These are phyloP conservation scores for Gymnoscopelus braueri DNA, from an alignment of 2,797 vertebrate species.

Conservation along the genomic window DNA sequence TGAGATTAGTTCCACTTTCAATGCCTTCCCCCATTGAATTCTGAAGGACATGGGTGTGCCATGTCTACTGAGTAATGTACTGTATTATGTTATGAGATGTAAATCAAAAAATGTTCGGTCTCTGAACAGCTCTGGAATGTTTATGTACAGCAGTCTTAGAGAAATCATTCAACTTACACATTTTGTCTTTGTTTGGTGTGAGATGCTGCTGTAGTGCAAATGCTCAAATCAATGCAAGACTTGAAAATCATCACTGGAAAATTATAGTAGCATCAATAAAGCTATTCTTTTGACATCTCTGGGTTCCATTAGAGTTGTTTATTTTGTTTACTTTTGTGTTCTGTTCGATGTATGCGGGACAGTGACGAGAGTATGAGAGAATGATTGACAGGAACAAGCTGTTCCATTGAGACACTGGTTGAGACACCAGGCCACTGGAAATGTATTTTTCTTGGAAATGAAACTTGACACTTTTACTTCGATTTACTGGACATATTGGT, in stretches of 20 bases:
- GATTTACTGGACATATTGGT: neutral
- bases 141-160: conserved; percentile 28
- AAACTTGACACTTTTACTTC: no score
- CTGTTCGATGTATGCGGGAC: neutral
- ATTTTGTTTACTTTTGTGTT: no score
- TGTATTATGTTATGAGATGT: conserved; percentile 46
- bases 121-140: conserved; percentile 24
- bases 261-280: conserved; percentile 46
- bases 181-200: conserved; percentile 15
- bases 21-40: conserved; percentile 11
- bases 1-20: conserved; percentile 17
- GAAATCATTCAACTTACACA: conserved; percentile 24
- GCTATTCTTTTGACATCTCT: conserved; percentile 18
- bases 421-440: no score
- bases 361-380: no score
- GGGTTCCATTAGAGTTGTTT: neutral
- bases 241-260: conserved; percentile 41
- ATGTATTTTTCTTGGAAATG: no score
- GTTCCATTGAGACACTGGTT: no score
- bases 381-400: no score
- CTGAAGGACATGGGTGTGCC: conserved; percentile 36
- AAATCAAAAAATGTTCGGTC: conserved; percentile 53
- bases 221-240: conserved; percentile 51
- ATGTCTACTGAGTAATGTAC: conserved; percentile 52
- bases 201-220: conserved; percentile 15